phyloP scores from a whole-genome alignment of 2,113 vertebrate species.

The Octodon degus region DNA sequence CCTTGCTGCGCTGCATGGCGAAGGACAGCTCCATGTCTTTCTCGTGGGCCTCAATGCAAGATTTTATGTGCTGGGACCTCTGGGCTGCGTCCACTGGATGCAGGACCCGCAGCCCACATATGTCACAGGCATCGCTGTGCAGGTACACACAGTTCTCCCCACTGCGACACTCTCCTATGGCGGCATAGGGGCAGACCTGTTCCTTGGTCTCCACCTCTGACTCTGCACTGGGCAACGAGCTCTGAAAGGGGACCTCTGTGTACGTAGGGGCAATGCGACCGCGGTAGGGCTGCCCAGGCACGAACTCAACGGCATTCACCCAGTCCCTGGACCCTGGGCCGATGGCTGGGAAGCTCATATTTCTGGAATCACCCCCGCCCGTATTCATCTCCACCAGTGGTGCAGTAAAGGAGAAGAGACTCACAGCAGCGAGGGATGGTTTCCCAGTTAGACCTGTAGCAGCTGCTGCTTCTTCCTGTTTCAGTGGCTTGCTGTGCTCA shows the following conservation, averaged over 20 bases:
- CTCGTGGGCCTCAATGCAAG: not conserved
- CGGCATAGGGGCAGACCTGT: slow-evolving; percentile 96
- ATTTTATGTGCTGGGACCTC: slow-evolving; percentile 95
- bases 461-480: slow-evolving; percentile 91
- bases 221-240: slow-evolving; percentile 90
- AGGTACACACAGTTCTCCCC: slow-evolving; percentile 98
- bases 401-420: slow-evolving; percentile 83
- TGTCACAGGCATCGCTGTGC: slow-evolving; percentile 97
- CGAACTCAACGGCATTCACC: slow-evolving; percentile 98
- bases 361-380: slow-evolving; percentile 83
- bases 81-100: slow-evolving; percentile 94
- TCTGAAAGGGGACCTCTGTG: slow-evolving; percentile 86
- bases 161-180: slow-evolving; percentile 96
- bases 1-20: not conserved
- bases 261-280: slow-evolving; percentile 92
- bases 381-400: slow-evolving; percentile 85
- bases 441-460: slow-evolving; percentile 83
- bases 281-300: slow-evolving; percentile 98
- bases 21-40: not conserved
- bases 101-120: slow-evolving; percentile 97
- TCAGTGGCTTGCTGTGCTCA: slow-evolving; percentile 94
- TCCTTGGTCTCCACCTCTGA: slow-evolving; percentile 87
- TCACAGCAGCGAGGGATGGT: slow-evolving; percentile 84
- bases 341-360: slow-evolving; percentile 79
- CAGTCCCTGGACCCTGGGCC: slow-evolving; percentile 92